phyloP scores from a whole-genome alignment of 2,888 invertebrate genomes.

The Drosophila maculinotata region DNA sequence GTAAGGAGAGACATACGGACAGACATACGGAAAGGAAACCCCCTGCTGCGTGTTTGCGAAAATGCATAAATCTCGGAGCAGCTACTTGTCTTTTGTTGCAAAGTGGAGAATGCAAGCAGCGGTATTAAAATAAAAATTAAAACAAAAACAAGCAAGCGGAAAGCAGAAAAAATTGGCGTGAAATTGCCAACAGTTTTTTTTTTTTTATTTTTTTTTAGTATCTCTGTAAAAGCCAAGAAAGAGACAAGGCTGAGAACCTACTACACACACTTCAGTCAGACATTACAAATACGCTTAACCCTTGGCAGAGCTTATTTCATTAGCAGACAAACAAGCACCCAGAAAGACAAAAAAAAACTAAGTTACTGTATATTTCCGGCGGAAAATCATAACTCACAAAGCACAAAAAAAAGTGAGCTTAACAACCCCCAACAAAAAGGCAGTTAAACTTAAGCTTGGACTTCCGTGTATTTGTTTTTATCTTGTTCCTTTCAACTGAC shows the following conservation, averaged over 20 bases:
- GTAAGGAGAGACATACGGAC: constrained; percentile 46
- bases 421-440: constrained; percentile 46
- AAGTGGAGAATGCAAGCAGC: constrained; percentile 43
- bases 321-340: constrained; percentile 70
- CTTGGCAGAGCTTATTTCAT: constrained; percentile 82
- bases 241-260: constrained; percentile 6
- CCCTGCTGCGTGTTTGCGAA: constrained; percentile 78
- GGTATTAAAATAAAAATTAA: constrained; percentile 78
- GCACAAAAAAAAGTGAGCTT: constrained; percentile 5
- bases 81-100: constrained; percentile 61
- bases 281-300: constrained; percentile 80
- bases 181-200: constrained; percentile 82
- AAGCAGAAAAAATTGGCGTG: constrained; percentile 83
- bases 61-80: constrained; percentile 81
- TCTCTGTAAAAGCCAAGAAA: constrained; percentile 21
- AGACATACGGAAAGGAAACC: constrained; percentile 51
- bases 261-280: constrained; percentile 45
- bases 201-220: constrained; percentile 20
- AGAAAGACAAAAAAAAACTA: constrained; percentile 40
- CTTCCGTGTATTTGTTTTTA: constrained; percentile 51
- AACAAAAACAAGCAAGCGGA: constrained; percentile 47
- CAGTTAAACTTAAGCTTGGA: constrained; percentile 49
- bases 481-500: constrained; percentile 49
- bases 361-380: constrained; percentile 81
- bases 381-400: constrained; percentile 84